Conservation (phyloP, 2,888 invertebrate species). For the Elgonia sp. region DNA sequence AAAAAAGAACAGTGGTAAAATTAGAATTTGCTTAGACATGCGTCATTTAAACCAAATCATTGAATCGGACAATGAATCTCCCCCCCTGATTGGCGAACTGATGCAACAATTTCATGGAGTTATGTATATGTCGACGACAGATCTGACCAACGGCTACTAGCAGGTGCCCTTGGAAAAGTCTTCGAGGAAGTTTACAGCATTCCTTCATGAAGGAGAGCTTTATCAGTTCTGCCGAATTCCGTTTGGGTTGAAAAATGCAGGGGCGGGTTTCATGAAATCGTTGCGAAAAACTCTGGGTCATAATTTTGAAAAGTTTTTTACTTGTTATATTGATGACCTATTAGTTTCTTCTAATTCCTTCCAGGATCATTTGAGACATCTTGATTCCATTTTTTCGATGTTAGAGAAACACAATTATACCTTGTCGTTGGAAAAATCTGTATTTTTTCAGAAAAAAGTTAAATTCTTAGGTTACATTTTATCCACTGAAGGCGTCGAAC, state of each 20-base stretch:
- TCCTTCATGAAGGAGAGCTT: not conserved
- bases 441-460: too few species aligned
- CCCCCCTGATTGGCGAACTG: not conserved
- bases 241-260: not conserved
- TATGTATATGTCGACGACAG: not conserved
- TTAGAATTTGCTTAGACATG: too few species aligned
- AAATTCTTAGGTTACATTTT: not conserved
- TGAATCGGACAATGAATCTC: conserved; percentile 15
- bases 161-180: not conserved
- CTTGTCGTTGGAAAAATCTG: conserved; percentile 20
- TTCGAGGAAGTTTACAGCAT: not conserved
- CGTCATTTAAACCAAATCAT: not conserved
- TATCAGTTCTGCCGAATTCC: not conserved
- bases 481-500: not conserved
- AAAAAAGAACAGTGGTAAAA: too few species aligned
- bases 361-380: conserved; percentile 75
- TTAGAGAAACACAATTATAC: conserved; percentile 75
- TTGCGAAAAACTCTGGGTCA: not conserved
- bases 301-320: not conserved
- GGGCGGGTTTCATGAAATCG: not conserved
- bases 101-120: not conserved
- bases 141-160: conserved; percentile 9
- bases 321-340: conserved; percentile 61
- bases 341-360: conserved; percentile 66
- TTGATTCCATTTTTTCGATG: conserved; percentile 57